A percentile compares a stretch with the other conserved stretches of the same genome.
Conservation (phyloP, 2,797 vertebrate species). For the Coregonus suidteri region DNA sequence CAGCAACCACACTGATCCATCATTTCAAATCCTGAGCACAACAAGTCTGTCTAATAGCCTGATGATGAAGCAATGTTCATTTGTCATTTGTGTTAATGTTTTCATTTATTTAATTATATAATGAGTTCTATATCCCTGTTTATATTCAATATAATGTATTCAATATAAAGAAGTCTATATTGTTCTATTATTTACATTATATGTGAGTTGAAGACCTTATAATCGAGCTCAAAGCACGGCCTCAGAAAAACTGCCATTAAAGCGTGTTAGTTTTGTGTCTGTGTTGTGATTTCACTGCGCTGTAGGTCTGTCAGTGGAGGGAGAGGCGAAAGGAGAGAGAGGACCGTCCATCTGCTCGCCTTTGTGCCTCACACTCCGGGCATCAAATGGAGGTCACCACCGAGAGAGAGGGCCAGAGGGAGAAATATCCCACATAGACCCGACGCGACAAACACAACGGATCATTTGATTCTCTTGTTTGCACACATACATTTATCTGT, state of each 20-base stretch:
- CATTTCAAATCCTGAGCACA: not conserved
- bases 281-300: conserved; percentile 47
- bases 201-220: conserved; percentile 23
- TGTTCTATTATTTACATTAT: conserved; percentile 36
- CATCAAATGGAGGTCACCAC: conserved; percentile 74
- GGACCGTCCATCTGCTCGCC: conserved; percentile 85
- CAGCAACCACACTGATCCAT: not conserved
- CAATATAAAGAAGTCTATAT: conserved; percentile 8
- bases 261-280: conserved; percentile 36
- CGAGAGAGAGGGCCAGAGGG: conserved; percentile 45
- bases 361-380: conserved; percentile 81
- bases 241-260: conserved; percentile 28
- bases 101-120: not conserved
- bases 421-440: conserved; percentile 76
- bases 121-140: not conserved
- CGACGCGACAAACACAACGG: conserved; percentile 75
- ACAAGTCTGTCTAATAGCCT: not conserved
- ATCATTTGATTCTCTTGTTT: conserved; percentile 90
- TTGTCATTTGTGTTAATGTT: not conserved
- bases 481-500: conserved; percentile 91
- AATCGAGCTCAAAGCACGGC: conserved; percentile 38
- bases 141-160: not conserved
- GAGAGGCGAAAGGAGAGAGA: conserved; percentile 70
- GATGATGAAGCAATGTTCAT: not conserved
- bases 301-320: conserved; percentile 56